phyloP scores from a whole-genome alignment of 2,888 invertebrate genomes.

The Hydraecia micacea region DNA sequence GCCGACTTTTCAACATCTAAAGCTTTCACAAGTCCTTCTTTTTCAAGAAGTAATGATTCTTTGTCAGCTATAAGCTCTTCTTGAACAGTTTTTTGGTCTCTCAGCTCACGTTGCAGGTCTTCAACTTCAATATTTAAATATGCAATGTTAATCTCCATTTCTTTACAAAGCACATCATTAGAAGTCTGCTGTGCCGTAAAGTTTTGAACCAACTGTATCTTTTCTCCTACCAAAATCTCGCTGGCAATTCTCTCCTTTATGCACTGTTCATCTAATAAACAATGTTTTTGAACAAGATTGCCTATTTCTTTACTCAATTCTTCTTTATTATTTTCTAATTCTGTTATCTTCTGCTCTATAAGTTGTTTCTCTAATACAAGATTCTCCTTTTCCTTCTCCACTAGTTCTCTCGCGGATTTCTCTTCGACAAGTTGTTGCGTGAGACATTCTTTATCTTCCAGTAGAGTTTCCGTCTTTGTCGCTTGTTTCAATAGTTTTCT shows the following conservation, averaged over 20 bases:
- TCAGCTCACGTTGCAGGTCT: constrained; percentile 49
- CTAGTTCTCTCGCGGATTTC: constrained; percentile 68
- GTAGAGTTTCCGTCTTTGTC: constrained; percentile 47
- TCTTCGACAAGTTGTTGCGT: constrained; percentile 74
- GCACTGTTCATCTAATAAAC: constrained; percentile 45
- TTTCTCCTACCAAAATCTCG: constrained; percentile 57
- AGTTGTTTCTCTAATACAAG: constrained; percentile 62
- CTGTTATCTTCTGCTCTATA: constrained; percentile 56
- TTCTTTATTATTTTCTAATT: constrained; percentile 48
- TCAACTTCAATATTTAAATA: constrained; percentile 51
- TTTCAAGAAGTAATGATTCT: constrained; percentile 61
- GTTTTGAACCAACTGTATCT: constrained; percentile 45
- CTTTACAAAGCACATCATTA: constrained; percentile 43
- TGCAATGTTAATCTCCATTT: constrained; percentile 48
- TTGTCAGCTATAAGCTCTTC: constrained; percentile 62
- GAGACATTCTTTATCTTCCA: constrained; percentile 72
- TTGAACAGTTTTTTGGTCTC: constrained; percentile 48
- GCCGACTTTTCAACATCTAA: constrained; percentile 68
- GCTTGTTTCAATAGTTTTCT: constrained; percentile 62
- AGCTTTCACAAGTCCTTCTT: constrained; percentile 63
- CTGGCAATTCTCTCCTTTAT: constrained; percentile 32
- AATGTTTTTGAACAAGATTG: constrained; percentile 47
- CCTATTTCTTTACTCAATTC: constrained; percentile 47
- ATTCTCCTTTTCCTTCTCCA: constrained; percentile 71
- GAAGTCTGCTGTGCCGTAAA: constrained; percentile 49